phyloP scores from a whole-genome alignment of 2,888 invertebrate genomes.

The Morinoia aosen region DNA sequence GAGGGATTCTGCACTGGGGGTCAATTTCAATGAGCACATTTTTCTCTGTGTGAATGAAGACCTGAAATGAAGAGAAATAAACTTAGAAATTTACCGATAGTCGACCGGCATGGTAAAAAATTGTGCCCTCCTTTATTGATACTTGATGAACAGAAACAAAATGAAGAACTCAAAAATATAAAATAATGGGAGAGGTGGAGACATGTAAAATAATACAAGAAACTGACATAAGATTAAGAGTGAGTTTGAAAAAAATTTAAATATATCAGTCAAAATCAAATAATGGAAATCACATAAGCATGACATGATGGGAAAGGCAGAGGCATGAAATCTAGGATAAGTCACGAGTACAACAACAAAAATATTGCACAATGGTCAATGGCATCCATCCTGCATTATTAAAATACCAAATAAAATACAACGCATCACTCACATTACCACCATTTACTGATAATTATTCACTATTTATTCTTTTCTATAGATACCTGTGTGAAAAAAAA shows the following conservation, averaged over 20 bases:
- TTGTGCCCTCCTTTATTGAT: too few relatives aligned
- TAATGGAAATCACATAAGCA: not conserved
- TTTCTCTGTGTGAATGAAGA: slow-evolving; percentile 73
- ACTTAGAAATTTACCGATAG: not conserved
- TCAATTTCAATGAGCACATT: slow-evolving; percentile 78
- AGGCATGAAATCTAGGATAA: too few relatives aligned
- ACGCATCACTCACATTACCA: too few relatives aligned
- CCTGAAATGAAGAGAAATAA: slow-evolving; percentile 69
- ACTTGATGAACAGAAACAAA: not conserved
- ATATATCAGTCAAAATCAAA: too few relatives aligned
- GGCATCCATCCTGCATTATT: not conserved
- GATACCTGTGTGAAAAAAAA: too few relatives aligned
- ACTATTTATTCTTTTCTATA: too few relatives aligned
- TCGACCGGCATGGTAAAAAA: too few relatives aligned
- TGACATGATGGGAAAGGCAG: not conserved
- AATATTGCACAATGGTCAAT: not conserved
- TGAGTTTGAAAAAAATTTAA: not conserved
- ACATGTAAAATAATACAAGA: not conserved
- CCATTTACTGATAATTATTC: too few relatives aligned
- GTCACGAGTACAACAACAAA: not conserved
- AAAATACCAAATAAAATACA: too few relatives aligned
- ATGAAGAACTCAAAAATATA: not conserved
- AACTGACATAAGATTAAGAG: not conserved
- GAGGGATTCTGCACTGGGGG: slow-evolving; percentile 96
- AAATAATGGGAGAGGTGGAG: too few relatives aligned